A percentile compares a stretch with the other conserved stretches of the same genome.
Conservation (phyloP, 1,140 invertebrate species). For the Mylabris phalerata region DNA sequence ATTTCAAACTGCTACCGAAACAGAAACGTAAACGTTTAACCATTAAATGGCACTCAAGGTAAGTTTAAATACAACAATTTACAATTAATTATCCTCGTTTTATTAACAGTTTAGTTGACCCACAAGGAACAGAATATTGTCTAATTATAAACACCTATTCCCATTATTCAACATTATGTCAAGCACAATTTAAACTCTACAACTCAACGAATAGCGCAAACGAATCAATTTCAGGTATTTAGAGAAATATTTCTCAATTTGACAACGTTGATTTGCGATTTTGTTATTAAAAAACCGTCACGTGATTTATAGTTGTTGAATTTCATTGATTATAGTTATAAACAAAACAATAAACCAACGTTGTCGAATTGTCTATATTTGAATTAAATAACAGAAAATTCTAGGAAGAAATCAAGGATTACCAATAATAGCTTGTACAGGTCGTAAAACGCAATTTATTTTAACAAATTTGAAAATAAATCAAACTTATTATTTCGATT, state of each 20-base stretch:
- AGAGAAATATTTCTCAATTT: neutral
- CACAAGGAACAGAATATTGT: conserved; percentile 52
- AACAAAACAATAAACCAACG: too few species aligned
- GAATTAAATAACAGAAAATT: too few species aligned
- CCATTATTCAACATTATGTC: conserved; percentile 51
- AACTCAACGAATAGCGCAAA: neutral
- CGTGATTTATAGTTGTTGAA: too few species aligned
- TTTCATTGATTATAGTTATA: too few species aligned
- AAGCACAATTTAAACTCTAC: conserved; percentile 35
- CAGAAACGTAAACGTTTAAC: conserved; percentile 35
- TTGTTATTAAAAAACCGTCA: neutral
- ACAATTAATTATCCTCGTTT: neutral
- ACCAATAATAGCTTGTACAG: conserved; percentile 48
- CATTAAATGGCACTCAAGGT: conserved; percentile 42
- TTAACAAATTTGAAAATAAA: conserved; percentile 48
- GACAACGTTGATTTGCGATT: neutral
- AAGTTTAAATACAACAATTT: neutral
- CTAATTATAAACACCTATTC: conserved; percentile 49
- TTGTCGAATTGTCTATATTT: too few species aligned
- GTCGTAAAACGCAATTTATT: conserved; percentile 48
- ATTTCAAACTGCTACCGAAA: conserved; percentile 28
- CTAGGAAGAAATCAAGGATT: too few species aligned
- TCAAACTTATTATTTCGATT: conserved; percentile 44
- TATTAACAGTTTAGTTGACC: conserved; percentile 49
- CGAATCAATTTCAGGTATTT: neutral